Evolutionary conservation across 2,797 vertebrate species (phyloP).

Genomic region (Naso thynnoides): DNA sequence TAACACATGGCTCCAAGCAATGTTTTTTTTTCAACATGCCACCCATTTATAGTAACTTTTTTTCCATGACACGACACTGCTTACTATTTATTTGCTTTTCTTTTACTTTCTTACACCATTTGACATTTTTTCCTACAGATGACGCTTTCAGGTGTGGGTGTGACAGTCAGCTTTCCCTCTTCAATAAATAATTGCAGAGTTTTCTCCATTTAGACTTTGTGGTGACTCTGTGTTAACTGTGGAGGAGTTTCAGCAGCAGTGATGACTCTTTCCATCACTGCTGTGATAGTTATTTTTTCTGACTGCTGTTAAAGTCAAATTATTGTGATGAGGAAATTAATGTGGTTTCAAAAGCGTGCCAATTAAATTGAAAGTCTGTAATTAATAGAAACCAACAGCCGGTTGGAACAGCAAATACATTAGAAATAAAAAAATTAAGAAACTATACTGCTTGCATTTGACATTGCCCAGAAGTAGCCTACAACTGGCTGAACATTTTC

Average conservation of each 20-base stretch:
- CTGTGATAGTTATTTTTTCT: conserved; percentile 4
- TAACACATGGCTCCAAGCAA: background rate
- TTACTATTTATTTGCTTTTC: background rate
- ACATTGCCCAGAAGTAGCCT: conserved; percentile 3
- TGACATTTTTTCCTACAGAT: background rate
- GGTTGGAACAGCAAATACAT: background rate
- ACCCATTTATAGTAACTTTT: background rate
- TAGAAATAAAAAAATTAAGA: background rate
- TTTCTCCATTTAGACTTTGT: background rate
- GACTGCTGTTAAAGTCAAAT: conserved; percentile 9
- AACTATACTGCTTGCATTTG: background rate
- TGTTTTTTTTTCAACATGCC: no score
- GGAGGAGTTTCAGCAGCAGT: background rate
- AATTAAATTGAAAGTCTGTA: conserved; percentile 13
- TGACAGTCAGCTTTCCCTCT: background rate
- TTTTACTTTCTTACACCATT: background rate
- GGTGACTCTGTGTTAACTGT: background rate
- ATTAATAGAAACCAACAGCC: conserved; percentile 15
- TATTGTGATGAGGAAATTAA: conserved; percentile 8
- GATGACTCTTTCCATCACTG: conserved; percentile 1
- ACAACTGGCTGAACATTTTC: background rate
- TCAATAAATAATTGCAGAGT: background rate
- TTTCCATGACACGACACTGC: background rate
- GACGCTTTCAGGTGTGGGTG: conserved; percentile 1
- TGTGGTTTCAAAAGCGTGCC: background rate